Percentiles rank a stretch among this genome's conserved stretches.
These are phyloP conservation scores for Lacerta viridis DNA, from an alignment of 2,797 vertebrate species.

Conservation along the genomic window DNA sequence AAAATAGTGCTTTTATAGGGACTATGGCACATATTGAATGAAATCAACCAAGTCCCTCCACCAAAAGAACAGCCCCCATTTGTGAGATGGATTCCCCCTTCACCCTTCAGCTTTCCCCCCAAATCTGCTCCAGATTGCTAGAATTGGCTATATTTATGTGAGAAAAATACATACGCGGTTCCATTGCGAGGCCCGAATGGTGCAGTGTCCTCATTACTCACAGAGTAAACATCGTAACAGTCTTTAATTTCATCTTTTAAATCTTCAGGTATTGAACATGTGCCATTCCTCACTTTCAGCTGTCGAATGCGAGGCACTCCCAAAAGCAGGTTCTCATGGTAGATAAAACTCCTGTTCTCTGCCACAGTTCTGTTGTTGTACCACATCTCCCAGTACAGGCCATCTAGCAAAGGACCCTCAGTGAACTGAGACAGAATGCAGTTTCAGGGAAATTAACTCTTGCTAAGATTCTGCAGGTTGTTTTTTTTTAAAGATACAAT, in stretches of 20 bases:
- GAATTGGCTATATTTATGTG: neutral
- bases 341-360: conserved; percentile 94
- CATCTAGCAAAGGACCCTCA: conserved; percentile 92
- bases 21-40: neutral
- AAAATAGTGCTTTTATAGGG: neutral
- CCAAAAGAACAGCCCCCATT: too few species aligned
- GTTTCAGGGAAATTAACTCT: neutral
- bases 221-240: conserved; percentile 92
- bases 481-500: neutral
- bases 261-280: conserved; percentile 91
- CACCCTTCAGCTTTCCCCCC: too few species aligned
- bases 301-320: conserved; percentile 95
- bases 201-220: conserved; percentile 88
- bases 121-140: too few species aligned
- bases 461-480: neutral
- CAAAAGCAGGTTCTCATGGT: conserved; percentile 95
- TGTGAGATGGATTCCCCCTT: too few species aligned
- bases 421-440: conserved; percentile 84
- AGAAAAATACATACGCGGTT: conserved; percentile 87
- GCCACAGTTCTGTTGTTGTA: conserved; percentile 88
- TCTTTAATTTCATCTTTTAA: conserved; percentile 91
- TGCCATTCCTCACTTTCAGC: conserved; percentile 92
- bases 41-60: too few species aligned
- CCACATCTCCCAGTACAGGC: conserved; percentile 96
- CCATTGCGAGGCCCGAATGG: conserved; percentile 91